Evolutionary conservation across 2,888 invertebrate species (phyloP), one percentile per base, ranked within the genome.

Genomic region (Eurytoma adleriae): DNA sequence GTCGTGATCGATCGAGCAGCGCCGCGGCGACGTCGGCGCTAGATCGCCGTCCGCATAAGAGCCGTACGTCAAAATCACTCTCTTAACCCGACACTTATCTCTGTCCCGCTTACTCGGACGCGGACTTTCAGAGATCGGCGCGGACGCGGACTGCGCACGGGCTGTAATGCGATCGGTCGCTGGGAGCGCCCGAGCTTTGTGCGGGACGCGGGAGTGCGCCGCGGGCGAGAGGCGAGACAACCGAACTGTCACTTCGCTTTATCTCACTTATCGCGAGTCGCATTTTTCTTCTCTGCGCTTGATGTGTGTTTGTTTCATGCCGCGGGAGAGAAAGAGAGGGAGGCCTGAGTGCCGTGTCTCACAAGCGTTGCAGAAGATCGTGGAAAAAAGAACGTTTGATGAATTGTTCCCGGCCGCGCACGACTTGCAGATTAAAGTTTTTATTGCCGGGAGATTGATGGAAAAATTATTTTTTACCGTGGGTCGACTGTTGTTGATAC

Each of bases 1-100:
- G 73, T 81, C 82, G 83, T 84, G 84, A 86, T 85, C 84, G 84
- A 86, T 87, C 68, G 75, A 64, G 50, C 20, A 30, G 59, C 40
- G 66, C 66, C 64, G 69, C 18, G 5, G 72, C 48, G 52, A 27
- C 48, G 40, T 48, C 40, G 27, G 30, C 62, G 52, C 67, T 72
- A 72, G 67, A 73, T 68, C 73, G 27, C 27, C 57, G 24, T 24
- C 24, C 24, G 24, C 24, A 24, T 24, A 24, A 24, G 24, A 24
- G 24, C 24, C 24, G 54, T 7, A 54, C 48, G 62, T 78, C 78
- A 72, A 78, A 79, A 74, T 69, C 64, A 40, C 64, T 69, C 78
- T 62, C 52, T 61, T 67, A 56, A 61, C 40, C 54, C 82, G 83
- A 59, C 72, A 54, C 64, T 56, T 62, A 79, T 74, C 67, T 40